Conservation (phyloP, 1,140 invertebrate genomes). For the Danaus melanippus region DNA sequence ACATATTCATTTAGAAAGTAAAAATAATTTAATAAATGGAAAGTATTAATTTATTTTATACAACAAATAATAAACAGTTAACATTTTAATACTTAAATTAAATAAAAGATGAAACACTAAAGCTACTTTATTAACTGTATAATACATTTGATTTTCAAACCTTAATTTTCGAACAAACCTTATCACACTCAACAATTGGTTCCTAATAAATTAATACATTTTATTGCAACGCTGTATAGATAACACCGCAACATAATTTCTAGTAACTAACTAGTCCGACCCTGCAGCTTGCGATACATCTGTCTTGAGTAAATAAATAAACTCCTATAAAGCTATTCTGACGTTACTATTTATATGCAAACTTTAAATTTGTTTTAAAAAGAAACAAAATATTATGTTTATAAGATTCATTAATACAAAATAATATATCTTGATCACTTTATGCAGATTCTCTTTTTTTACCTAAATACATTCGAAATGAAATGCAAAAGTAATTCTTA, state of each 20-base stretch:
- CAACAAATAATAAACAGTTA: too few relatives aligned
- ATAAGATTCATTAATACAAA: conserved; percentile 10
- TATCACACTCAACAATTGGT: conserved; percentile 38
- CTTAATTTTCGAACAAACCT: background rate
- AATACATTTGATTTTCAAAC: background rate
- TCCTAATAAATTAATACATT: conserved; percentile 67
- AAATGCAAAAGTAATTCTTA: too few relatives aligned
- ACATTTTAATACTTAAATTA: too few relatives aligned
- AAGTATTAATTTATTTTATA: too few relatives aligned
- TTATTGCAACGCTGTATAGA: conserved; percentile 50
- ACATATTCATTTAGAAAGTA: too few relatives aligned
- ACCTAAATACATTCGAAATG: too few relatives aligned
- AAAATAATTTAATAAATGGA: too few relatives aligned
- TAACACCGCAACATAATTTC: conserved; percentile 54
- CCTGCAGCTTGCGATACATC: conserved; percentile 30
- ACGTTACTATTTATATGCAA: background rate
- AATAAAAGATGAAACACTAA: too few relatives aligned
- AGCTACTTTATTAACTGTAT: too few relatives aligned
- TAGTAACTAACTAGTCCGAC: conserved; percentile 35
- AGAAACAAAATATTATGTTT: too few relatives aligned
- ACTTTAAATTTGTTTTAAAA: conserved; percentile 12
- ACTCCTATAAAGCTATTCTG: conserved; percentile 2
- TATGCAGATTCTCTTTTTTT: too few relatives aligned
- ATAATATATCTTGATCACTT: conserved; percentile 1
- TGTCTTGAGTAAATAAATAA: conserved; percentile 30